phyloP scores from a whole-genome alignment of 2,888 invertebrate species.

The Trissoscelio sp. region DNA sequence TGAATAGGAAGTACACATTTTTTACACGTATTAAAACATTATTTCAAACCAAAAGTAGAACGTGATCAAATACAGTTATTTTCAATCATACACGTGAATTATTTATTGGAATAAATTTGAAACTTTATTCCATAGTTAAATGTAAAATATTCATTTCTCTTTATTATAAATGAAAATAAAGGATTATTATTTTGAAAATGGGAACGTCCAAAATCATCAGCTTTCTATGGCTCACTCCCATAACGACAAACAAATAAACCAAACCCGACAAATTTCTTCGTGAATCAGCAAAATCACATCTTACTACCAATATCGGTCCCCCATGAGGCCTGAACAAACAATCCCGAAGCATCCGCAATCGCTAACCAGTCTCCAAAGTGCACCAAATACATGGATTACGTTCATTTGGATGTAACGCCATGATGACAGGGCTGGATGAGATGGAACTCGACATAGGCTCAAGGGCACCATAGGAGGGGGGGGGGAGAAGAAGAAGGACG shows the following conservation, averaged over 20 bases:
- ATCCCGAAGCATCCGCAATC: slow-evolving; percentile 32
- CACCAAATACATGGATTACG: slow-evolving; percentile 51
- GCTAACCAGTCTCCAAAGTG: slow-evolving; percentile 33
- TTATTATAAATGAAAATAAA: too few relatives aligned
- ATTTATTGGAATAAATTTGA: too few relatives aligned
- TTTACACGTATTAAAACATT: neutral
- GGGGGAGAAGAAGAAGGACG: slow-evolving; percentile 58
- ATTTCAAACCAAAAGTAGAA: neutral
- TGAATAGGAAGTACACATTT: neutral
- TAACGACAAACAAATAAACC: slow-evolving; percentile 30
- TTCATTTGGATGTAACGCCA: slow-evolving; percentile 78
- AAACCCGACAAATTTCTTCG: slow-evolving; percentile 41
- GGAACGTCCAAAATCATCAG: neutral
- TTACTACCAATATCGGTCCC: slow-evolving; percentile 33
- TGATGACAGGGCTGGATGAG: slow-evolving; percentile 74
- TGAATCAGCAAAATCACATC: slow-evolving; percentile 49
- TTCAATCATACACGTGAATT: neutral
- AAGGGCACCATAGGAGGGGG: slow-evolving; percentile 56
- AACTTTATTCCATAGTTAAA: too few relatives aligned
- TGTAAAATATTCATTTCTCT: too few relatives aligned
- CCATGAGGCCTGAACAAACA: slow-evolving; percentile 53
- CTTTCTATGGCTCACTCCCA: slow-evolving; percentile 7
- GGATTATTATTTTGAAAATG: too few relatives aligned
- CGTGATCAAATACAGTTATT: too few relatives aligned
- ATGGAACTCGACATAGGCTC: slow-evolving; percentile 63